Conservation (phyloP, 2,888 invertebrate genomes). For the Drosophila lacicola region DNA sequence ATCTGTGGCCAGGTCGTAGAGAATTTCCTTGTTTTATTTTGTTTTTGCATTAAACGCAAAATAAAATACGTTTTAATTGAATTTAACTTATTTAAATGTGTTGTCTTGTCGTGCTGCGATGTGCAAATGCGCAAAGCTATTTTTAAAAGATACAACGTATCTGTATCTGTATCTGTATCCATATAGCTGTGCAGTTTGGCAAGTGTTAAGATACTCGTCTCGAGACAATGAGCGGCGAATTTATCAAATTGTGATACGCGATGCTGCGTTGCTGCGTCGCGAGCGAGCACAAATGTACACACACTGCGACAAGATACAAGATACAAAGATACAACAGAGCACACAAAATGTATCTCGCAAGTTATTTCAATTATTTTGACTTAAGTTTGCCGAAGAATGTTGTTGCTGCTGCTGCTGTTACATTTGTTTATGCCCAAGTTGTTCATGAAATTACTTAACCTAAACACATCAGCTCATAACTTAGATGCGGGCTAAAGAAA, state of each 20-base stretch:
- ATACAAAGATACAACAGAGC: constrained; percentile 3
- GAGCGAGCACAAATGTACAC: constrained; percentile 1
- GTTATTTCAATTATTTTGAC: constrained; percentile 74
- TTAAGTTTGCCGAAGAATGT: constrained; percentile 47
- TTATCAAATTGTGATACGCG: constrained; percentile 76
- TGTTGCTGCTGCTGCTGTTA: constrained; percentile 38
- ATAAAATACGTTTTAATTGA: constrained; percentile 76
- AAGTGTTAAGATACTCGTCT: constrained; percentile 47
- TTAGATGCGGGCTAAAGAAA: constrained; percentile 45
- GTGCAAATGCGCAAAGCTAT: constrained; percentile 68
- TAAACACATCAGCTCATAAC: constrained; percentile 51
- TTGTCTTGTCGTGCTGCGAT: constrained; percentile 26
- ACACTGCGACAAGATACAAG: constrained; percentile 17
- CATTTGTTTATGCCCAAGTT: constrained; percentile 54
- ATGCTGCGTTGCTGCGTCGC: constrained; percentile 38
- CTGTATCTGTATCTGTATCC: constrained; percentile 19
- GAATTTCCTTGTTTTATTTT: constrained; percentile 37
- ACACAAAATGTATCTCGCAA: constrained; percentile 46
- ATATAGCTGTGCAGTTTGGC: constrained; percentile 49
- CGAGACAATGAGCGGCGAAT: constrained; percentile 65
- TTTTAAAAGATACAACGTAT: constrained; percentile 49
- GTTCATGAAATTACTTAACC: constrained; percentile 65
- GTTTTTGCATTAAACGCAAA: constrained; percentile 57
- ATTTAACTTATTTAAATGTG: constrained; percentile 51
- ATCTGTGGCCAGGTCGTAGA: background rate